phyloP scores from a whole-genome alignment of 2,797 vertebrate species.

The Kryptolebias ocellatus region DNA sequence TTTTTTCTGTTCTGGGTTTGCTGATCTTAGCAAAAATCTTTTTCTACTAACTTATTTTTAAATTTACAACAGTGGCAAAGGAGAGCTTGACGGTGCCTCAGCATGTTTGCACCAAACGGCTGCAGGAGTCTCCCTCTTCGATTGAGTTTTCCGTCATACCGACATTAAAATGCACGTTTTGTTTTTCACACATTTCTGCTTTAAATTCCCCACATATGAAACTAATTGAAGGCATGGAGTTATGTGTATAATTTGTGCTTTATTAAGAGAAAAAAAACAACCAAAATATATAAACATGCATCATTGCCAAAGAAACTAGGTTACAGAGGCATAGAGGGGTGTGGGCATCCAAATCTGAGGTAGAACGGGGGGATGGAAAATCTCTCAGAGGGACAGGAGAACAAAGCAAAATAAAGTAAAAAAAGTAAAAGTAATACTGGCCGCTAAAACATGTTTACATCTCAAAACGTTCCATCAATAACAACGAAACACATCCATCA shows the following conservation, averaged over 20 bases:
- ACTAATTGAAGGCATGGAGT: background rate
- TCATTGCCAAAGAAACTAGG: constrained; percentile 71
- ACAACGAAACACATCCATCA: constrained; percentile 71
- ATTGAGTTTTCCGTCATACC: background rate
- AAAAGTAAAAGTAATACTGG: constrained; percentile 41
- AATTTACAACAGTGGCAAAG: constrained; percentile 40
- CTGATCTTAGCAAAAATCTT: constrained; percentile 35
- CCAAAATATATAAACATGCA: constrained; percentile 84
- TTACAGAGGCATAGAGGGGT: constrained; percentile 68
- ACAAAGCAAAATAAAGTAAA: constrained; percentile 56
- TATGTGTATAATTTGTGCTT: constrained; percentile 79
- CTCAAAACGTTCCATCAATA: constrained; percentile 72
- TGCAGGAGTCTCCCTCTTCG: constrained; percentile 25
- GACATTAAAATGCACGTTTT: no score
- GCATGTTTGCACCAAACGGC: constrained; percentile 27
- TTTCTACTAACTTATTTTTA: constrained; percentile 49
- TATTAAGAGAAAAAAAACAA: constrained; percentile 83
- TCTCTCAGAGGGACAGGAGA: constrained; percentile 57
- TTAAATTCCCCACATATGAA: no score
- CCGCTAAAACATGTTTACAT: constrained; percentile 56
- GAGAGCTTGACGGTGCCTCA: constrained; percentile 46
- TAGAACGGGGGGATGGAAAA: constrained; percentile 76
- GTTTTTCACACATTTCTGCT: no score
- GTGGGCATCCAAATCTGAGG: constrained; percentile 78
- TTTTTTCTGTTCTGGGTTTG: constrained; percentile 25